Conservation (phyloP, 2,797 vertebrate species). For the Chlorospingus semifuscus region DNA sequence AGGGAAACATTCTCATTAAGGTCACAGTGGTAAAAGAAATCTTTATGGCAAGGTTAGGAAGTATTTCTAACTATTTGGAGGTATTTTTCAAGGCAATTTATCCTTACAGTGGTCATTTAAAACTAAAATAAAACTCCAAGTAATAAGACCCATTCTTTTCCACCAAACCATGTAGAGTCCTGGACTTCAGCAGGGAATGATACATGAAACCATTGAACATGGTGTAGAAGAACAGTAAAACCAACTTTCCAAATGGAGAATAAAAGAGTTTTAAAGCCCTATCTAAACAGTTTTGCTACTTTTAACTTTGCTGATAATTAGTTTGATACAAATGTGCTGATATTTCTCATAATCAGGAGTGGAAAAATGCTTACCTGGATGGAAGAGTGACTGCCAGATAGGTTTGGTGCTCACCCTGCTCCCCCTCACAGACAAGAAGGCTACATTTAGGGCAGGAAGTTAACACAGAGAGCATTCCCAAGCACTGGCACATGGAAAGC, state of each 20-base stretch:
- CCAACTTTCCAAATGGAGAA: background rate
- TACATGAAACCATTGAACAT: background rate
- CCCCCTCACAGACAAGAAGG: background rate
- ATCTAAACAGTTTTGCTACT: background rate
- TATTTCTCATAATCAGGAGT: background rate
- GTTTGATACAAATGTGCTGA: background rate
- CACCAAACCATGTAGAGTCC: background rate
- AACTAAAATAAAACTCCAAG: background rate
- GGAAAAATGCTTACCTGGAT: background rate
- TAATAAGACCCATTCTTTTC: constrained; percentile 34
- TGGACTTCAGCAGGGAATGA: background rate
- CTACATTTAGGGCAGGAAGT: background rate
- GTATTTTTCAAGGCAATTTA: constrained; percentile 42
- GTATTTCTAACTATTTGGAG: constrained; percentile 7
- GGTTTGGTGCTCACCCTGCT: background rate
- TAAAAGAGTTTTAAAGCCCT: background rate
- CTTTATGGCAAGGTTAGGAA: constrained; percentile 9
- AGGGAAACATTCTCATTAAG: constrained; percentile 39
- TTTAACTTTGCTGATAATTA: background rate
- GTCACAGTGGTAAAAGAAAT: constrained; percentile 6
- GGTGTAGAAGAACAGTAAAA: background rate
- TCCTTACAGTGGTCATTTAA: constrained; percentile 21
- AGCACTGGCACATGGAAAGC: accelerated
- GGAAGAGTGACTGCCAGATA: background rate
- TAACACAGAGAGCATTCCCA: background rate